A percentile compares a stretch with the other conserved stretches of the same genome.
phyloP scores from a whole-genome alignment of 2,888 invertebrate genomes.

The Apodemia zela region DNA sequence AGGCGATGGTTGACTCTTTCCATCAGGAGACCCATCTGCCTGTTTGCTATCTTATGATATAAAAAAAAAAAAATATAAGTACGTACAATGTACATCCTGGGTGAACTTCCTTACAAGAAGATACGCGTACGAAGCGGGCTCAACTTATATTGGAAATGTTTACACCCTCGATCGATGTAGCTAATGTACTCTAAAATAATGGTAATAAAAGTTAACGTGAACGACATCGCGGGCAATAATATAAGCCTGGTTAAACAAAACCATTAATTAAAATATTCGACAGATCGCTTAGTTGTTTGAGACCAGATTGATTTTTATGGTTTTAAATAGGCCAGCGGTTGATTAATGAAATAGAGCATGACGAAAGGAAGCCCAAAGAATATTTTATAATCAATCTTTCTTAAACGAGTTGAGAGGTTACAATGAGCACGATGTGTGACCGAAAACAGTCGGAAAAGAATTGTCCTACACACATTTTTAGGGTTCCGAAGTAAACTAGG shows the following conservation, averaged over 20 bases:
- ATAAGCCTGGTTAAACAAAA: not conserved
- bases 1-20: too few species aligned
- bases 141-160: too few species aligned
- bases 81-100: too few species aligned
- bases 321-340: slow-evolving; percentile 48
- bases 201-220: not conserved
- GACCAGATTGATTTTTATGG: slow-evolving; percentile 33
- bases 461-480: too few species aligned
- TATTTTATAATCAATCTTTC: slow-evolving; percentile 22
- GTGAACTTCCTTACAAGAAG: too few species aligned
- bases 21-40: too few species aligned
- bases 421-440: slow-evolving; percentile 5
- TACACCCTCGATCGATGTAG: too few species aligned
- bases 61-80: too few species aligned
- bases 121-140: too few species aligned
- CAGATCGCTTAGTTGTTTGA: slow-evolving; percentile 20
- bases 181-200: too few species aligned
- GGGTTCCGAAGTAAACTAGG: too few species aligned
- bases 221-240: not conserved
- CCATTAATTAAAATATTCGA: slow-evolving; percentile 6
- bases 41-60: too few species aligned
- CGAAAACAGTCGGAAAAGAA: not conserved
- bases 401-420: slow-evolving; percentile 8
- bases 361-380: slow-evolving; percentile 43
- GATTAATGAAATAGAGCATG: slow-evolving; percentile 46